Evolutionary conservation across 35 echinoderm and acorn worm genomes (phyloP).

Genomic region (Ophiothrix spiculata): DNA sequence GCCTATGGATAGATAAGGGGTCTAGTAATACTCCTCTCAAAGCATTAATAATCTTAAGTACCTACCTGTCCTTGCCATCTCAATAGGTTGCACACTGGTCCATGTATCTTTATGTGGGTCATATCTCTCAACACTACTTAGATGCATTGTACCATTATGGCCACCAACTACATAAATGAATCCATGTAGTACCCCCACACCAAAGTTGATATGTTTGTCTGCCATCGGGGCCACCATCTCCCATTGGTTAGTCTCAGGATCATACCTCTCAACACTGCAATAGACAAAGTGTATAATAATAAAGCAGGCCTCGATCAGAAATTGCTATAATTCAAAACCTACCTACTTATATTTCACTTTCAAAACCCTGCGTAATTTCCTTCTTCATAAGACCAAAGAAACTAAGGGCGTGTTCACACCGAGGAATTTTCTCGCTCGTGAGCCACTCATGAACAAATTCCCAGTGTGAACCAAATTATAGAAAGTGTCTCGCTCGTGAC

Average conservation of each 20-base stretch:
- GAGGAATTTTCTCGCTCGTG: no score
- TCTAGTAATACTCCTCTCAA: not conserved
- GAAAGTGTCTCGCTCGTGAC: no score
- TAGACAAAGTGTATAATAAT: no score
- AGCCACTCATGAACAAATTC: no score
- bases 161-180: conserved; percentile 98
- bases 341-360: no score
- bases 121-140: conserved; percentile 87
- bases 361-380: no score
- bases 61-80: conserved; percentile 31
- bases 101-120: conserved; percentile 78
- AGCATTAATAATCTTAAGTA: no score
- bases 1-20: not conserved
- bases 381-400: no score
- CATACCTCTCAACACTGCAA: conserved; percentile 81
- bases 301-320: no score
- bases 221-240: conserved; percentile 83
- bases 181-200: conserved; percentile 66
- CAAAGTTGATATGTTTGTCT: conserved; percentile 93
- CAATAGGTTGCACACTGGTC: conserved; percentile 71
- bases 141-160: conserved; percentile 80
- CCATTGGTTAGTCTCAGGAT: conserved; percentile 76
- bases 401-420: no score
- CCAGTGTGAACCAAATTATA: no score
- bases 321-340: no score